Conservation (phyloP, 2,113 vertebrate species). For the Oryzias melastigma region DNA sequence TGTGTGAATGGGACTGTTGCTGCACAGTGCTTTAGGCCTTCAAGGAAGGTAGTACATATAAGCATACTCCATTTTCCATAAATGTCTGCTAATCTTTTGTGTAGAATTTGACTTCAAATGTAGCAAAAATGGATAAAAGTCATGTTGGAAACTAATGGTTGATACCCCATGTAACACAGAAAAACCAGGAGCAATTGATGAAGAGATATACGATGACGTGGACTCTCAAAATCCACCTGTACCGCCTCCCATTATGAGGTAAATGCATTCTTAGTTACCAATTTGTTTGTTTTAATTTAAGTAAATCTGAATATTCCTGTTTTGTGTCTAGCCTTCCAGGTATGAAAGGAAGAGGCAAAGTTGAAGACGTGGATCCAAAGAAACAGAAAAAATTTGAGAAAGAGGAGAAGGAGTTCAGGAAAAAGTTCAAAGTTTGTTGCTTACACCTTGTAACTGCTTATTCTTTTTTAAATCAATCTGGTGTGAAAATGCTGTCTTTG, state of each 20-base stretch:
- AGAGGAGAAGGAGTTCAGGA: slow-evolving; percentile 92
- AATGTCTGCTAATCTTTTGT: no score
- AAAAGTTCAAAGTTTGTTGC: slow-evolving; percentile 88
- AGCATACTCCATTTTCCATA: no score
- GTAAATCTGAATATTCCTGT: background rate
- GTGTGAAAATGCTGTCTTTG: background rate
- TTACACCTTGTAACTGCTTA: background rate
- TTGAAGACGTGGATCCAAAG: slow-evolving; percentile 70
- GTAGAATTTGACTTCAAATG: no score
- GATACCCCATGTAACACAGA: slow-evolving; percentile 30
- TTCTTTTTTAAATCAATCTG: background rate
- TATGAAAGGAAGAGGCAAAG: slow-evolving; percentile 50
- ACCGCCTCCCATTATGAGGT: slow-evolving; percentile 73
- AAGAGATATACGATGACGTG: slow-evolving; percentile 89
- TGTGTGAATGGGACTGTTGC: no score
- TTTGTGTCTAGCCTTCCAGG: slow-evolving; percentile 47
- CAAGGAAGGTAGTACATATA: no score
- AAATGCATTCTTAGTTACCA: slow-evolving; percentile 6
- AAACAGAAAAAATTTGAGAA: slow-evolving; percentile 86
- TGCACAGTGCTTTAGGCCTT: no score
- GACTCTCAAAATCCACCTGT: slow-evolving; percentile 77
- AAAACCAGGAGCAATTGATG: slow-evolving; percentile 35
- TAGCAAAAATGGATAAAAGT: no score
- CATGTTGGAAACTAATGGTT: no score
- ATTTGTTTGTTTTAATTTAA: no score